These are phyloP conservation scores for Styela clava DNA, from an alignment of 23 tunicate species.

Conservation along the genomic window DNA sequence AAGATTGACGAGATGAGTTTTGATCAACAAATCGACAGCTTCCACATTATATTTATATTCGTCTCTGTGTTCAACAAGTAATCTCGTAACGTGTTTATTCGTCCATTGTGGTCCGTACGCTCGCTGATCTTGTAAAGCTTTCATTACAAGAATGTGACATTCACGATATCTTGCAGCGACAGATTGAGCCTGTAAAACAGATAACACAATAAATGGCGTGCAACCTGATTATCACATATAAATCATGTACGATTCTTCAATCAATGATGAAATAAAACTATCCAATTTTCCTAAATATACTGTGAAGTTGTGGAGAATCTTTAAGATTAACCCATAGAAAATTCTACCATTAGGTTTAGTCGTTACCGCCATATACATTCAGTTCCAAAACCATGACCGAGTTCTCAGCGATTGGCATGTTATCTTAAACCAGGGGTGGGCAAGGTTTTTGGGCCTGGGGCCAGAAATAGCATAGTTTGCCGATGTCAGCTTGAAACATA, in stretches of 20 bases:
- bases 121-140: constrained; percentile 76
- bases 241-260: too few species aligned
- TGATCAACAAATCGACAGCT: constrained; percentile 62
- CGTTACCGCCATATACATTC: too few species aligned
- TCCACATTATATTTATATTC: constrained; percentile 83
- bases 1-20: constrained; percentile 69
- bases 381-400: too few species aligned
- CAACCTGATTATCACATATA: neutral
- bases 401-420: too few species aligned
- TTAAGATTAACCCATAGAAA: too few species aligned
- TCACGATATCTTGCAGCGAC: constrained; percentile 56
- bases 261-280: neutral
- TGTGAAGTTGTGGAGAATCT: too few species aligned
- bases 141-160: constrained; percentile 64
- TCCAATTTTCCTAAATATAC: too few species aligned
- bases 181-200: constrained; percentile 32
- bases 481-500: too few species aligned
- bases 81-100: constrained; percentile 79
- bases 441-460: too few species aligned
- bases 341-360: too few species aligned
- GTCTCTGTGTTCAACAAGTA: constrained; percentile 76
- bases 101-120: constrained; percentile 89
- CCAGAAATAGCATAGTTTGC: too few species aligned
- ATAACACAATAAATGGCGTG: neutral
- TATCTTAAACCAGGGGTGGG: too few species aligned